phyloP scores from a whole-genome alignment of 2,888 invertebrate genomes.

The Callyntrura sp. region DNA sequence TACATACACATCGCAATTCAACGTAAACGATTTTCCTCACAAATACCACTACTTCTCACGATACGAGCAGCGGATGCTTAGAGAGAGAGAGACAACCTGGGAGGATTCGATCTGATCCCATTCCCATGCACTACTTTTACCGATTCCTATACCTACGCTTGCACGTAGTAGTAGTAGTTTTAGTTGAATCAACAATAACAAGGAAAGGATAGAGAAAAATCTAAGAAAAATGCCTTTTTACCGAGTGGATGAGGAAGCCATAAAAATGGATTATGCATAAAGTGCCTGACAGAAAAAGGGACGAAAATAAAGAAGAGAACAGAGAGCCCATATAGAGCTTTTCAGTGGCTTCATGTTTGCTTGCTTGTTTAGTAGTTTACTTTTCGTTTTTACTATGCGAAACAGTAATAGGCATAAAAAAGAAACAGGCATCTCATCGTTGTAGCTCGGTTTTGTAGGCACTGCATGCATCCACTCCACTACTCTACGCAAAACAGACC shows the following conservation, averaged over 20 bases:
- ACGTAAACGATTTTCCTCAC: constrained; percentile 7
- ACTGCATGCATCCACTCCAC: not conserved
- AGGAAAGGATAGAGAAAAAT: not conserved
- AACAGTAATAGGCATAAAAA: not conserved
- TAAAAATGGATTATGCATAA: constrained; percentile 41
- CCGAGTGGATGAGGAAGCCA: constrained; percentile 35
- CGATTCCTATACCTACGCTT: not conserved
- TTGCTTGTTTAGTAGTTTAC: too few relatives aligned
- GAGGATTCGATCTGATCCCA: constrained; percentile 45
- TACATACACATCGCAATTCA: not conserved
- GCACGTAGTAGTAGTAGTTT: not conserved
- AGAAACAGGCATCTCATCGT: constrained; percentile 13
- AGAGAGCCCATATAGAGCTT: not conserved
- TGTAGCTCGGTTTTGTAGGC: constrained; percentile 4
- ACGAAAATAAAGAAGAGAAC: too few relatives aligned
- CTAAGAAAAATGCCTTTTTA: not conserved
- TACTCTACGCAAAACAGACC: too few relatives aligned
- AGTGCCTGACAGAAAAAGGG: not conserved
- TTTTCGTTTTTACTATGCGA: not conserved
- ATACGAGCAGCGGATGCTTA: not conserved
- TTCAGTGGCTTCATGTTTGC: too few relatives aligned
- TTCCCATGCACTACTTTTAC: constrained; percentile 63
- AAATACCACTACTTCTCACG: constrained; percentile 14
- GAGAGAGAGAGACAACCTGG: not conserved
- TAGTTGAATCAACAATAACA: not conserved